A percentile compares a stretch with the other conserved stretches of the same genome.
Evolutionary conservation across 2,888 invertebrate species (phyloP).

Genomic region (Cataglyphis albicans): DNA sequence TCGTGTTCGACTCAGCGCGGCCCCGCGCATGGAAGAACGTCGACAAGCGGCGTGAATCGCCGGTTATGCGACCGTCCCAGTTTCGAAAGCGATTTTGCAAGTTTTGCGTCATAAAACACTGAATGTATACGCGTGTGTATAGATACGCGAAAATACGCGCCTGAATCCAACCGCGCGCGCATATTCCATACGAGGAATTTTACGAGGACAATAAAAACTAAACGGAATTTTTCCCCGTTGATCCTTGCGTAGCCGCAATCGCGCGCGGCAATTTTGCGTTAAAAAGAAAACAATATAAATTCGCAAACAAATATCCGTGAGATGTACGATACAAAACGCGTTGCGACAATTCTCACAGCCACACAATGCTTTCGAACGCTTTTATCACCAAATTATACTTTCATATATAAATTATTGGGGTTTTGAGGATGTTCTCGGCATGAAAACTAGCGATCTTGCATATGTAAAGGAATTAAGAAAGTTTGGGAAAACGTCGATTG

Average conservation of each 20-base stretch:
- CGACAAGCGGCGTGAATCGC: conserved; percentile 14
- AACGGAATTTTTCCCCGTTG: conserved; percentile 70
- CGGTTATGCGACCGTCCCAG: conserved; percentile 52
- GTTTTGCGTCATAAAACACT: conserved; percentile 62
- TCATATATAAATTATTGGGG: neutral
- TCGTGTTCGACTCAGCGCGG: conserved; percentile 27
- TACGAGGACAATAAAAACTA: conserved; percentile 80
- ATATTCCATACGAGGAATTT: conserved; percentile 69
- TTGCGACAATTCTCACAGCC: neutral
- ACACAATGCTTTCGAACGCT: neutral
- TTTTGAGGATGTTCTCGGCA: neutral
- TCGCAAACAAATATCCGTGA: conserved; percentile 66
- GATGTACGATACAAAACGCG: conserved; percentile 40
- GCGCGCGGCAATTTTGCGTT: conserved; percentile 63
- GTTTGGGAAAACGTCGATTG: neutral
- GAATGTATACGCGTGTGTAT: conserved; percentile 11
- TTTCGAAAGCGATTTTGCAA: conserved; percentile 76
- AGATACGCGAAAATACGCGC: conserved; percentile 62
- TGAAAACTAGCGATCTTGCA: neutral
- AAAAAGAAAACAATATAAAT: conserved; percentile 46
- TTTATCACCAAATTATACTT: neutral
- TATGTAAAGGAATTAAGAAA: neutral
- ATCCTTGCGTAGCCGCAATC: conserved; percentile 50
- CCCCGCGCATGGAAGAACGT: neutral
- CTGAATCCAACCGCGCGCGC: conserved; percentile 50